Percentiles rank a stretch among this genome's conserved stretches.
Conservation (phyloP, 2,888 invertebrate genomes). For the Pheosia tremula region DNA sequence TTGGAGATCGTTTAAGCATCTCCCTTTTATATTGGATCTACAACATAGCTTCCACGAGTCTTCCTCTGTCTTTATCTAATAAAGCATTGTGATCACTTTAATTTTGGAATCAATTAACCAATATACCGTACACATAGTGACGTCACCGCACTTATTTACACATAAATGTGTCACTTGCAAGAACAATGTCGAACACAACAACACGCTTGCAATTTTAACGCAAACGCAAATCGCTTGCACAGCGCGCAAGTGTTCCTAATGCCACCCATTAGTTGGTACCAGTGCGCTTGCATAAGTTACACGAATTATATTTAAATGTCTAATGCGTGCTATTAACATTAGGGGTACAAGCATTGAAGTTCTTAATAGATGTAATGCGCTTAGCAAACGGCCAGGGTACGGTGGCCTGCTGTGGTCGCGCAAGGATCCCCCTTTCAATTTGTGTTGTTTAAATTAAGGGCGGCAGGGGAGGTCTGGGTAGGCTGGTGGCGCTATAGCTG, state of each 20-base stretch:
- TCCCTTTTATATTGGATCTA: no score
- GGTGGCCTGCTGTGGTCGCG: conserved; percentile 37
- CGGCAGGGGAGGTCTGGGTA: conserved; percentile 42
- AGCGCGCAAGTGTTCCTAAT: conserved; percentile 48
- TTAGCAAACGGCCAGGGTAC: conserved; percentile 50
- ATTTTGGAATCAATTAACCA: background rate
- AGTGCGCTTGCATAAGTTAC: conserved; percentile 69
- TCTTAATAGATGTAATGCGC: conserved; percentile 71
- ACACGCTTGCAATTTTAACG: conserved; percentile 41
- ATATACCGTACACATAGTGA: conserved; percentile 19
- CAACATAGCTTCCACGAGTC: no score
- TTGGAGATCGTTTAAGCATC: no score
- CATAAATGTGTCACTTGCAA: conserved; percentile 23
- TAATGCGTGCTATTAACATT: conserved; percentile 71
- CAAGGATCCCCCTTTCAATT: conserved; percentile 17
- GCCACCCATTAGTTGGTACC: conserved; percentile 54
- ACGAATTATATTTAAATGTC: conserved; percentile 74
- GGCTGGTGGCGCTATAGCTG: conserved; percentile 65
- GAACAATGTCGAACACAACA: conserved; percentile 28
- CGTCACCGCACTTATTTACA: conserved; percentile 16
- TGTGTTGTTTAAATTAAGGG: conserved; percentile 14
- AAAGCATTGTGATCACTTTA: background rate
- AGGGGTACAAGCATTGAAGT: conserved; percentile 60
- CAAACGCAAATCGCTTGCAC: conserved; percentile 34
- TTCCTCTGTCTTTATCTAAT: background rate